A percentile compares a stretch with the other conserved stretches of the same genome.
Evolutionary conservation across 2,113 vertebrate genomes (phyloP).

Genomic region (Eptatretus burgeri): DNA sequence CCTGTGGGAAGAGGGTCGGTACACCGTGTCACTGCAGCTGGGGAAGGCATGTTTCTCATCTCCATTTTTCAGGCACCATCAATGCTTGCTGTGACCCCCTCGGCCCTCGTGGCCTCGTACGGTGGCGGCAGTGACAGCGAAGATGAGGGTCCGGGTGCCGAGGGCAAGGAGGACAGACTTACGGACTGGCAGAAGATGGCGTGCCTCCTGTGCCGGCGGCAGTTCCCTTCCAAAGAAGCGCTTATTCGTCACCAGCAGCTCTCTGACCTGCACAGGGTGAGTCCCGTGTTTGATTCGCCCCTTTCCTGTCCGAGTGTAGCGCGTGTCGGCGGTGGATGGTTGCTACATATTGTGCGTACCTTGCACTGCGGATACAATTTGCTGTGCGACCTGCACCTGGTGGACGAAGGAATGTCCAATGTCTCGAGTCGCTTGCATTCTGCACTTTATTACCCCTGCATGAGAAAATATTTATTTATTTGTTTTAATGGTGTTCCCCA

Average conservation of each 20-base stretch:
- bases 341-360: not conserved
- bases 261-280: slow-evolving; percentile 51
- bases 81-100: too few species aligned
- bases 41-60: too few species aligned
- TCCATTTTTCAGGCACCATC: too few species aligned
- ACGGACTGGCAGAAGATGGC: slow-evolving; percentile 60
- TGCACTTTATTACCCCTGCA: too few species aligned
- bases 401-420: too few species aligned
- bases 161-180: slow-evolving; percentile 37
- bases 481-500: too few species aligned
- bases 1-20: too few species aligned
- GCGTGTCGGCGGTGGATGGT: not conserved
- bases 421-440: too few species aligned
- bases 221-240: slow-evolving; percentile 61
- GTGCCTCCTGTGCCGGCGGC: slow-evolving; percentile 47
- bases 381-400: too few species aligned
- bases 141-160: slow-evolving; percentile 31
- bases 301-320: not conserved
- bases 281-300: not conserved
- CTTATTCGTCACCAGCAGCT: slow-evolving; percentile 58
- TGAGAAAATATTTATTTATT: too few species aligned
- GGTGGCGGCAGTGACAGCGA: slow-evolving; percentile 88
- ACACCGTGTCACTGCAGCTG: too few species aligned
- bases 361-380: not conserved
- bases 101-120: slow-evolving; percentile 57